phyloP scores from a whole-genome alignment of 2,113 vertebrate species.

The Corydoras sp. region DNA sequence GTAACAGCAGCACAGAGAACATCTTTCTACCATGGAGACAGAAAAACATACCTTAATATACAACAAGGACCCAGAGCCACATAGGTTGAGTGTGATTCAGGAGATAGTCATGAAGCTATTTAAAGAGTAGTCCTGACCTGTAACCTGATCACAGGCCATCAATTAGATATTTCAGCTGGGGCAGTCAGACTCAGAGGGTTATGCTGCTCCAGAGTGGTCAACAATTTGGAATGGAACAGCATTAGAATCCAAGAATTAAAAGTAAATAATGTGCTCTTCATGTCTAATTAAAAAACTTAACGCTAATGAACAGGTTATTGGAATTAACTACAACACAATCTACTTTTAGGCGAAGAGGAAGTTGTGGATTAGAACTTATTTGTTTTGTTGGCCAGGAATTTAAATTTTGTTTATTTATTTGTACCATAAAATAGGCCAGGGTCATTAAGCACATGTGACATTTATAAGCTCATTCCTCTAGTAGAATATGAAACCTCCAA shows the following conservation, averaged over 20 bases:
- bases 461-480: too few species aligned
- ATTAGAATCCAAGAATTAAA: not conserved
- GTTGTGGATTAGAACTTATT: too few species aligned
- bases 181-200: slow-evolving; percentile 21
- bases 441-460: too few species aligned
- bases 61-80: slow-evolving; percentile 21
- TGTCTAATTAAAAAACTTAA: too few species aligned
- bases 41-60: slow-evolving; percentile 9
- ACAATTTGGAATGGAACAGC: not conserved
- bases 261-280: not conserved
- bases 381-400: too few species aligned
- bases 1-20: not conserved
- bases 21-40: slow-evolving; percentile 25
- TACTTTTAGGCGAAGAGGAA: too few species aligned
- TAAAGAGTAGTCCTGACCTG: slow-evolving; percentile 44
- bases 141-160: slow-evolving; percentile 43
- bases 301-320: too few species aligned
- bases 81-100: slow-evolving; percentile 1
- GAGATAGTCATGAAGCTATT: slow-evolving; percentile 35
- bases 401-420: too few species aligned
- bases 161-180: slow-evolving; percentile 41
- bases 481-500: too few species aligned
- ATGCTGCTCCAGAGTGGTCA: slow-evolving; percentile 9
- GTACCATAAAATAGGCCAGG: too few species aligned
- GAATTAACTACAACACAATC: too few species aligned